Base-by-base conservation (phyloP, 2,797 vertebrate genomes). In the Spondyliosoma cantharus region DNA sequence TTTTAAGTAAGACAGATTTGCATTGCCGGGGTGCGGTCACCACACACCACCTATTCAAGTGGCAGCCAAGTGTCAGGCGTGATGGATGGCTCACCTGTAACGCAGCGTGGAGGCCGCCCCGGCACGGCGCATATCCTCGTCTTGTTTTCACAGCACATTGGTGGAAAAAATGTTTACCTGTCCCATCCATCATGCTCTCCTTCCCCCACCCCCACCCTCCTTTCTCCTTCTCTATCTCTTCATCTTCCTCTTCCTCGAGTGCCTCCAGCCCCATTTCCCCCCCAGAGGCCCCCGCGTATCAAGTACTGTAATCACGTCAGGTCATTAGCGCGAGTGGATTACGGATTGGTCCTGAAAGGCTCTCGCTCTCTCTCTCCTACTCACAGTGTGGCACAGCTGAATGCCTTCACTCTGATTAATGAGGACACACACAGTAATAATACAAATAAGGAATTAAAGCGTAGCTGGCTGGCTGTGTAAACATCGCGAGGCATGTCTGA, bases 351-450 rank as follows among this genome's bases (percentile, higher is more conserved):
- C 46, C 48, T 74, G 62, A 86, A 79, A 74, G 73, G 24, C 46
- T 15, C 56, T 53, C 61, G 27, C 67, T 43, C 66, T 65, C 50
- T 71, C 60, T 66, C 71, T n/a, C 46, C 77, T 59, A 8, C 76
- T 82, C 81, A 77, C 81, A 77, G 70, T 58, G 2, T 57, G 76
- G 76, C 73, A 74, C 93, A 93, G 93, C 93, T 94, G 92, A 94
- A 92, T 92, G 79, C 82, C 87, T 87, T 94, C 91, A 88, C 79
- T 71, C 84, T 93, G 93, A 95, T 94, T 93, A 90, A 94, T 91
- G 88, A 86, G 89, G 93, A 93, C 91, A 75, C 88, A 80, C 91
- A 81, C 83, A 73, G 88, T 90, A 93, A 94, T 93, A 93, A 89
- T 76, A 94, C 88, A 92, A 93, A 94, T 89, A 91, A 82, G 76